Percentiles rank a stretch among this genome's conserved stretches.
Conservation (phyloP, 2,888 invertebrate genomes). For the Caenorhabditis parvicauda region DNA sequence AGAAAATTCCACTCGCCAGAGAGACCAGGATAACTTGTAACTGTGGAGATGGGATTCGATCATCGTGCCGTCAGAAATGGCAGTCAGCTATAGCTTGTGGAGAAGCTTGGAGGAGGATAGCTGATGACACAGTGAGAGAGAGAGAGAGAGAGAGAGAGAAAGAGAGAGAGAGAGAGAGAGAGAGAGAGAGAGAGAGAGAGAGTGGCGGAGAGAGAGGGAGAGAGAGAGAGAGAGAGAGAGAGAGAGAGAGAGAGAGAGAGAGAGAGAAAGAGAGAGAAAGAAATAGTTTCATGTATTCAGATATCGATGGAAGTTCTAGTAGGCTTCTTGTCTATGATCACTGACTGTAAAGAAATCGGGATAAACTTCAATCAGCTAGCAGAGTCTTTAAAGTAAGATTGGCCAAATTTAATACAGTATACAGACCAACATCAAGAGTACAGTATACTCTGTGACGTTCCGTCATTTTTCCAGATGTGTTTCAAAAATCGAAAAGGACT, state of each 20-base stretch:
- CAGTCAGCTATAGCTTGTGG: slow-evolving; percentile 34
- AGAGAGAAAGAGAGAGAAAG: neutral
- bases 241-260: neutral
- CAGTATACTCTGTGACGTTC: neutral
- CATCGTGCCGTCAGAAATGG: slow-evolving; percentile 17
- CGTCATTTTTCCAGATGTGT: slow-evolving; percentile 13
- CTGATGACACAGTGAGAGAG: slow-evolving; percentile 32
- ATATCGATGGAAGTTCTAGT: slow-evolving; percentile 29
- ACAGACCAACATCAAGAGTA: neutral
- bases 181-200: no score
- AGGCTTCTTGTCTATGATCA: slow-evolving; percentile 24
- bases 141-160: no score
- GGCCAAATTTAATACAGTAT: neutral
- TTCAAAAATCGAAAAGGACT: slow-evolving; percentile 26
- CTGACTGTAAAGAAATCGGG: slow-evolving; percentile 21
- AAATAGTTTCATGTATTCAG: slow-evolving; percentile 2
- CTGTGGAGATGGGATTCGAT: slow-evolving; percentile 23
- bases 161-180: no score
- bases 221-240: no score
- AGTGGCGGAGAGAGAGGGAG: no score
- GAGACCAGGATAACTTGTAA: slow-evolving; percentile 23
- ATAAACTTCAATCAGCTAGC: slow-evolving; percentile 14
- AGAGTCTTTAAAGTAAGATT: slow-evolving; percentile 7
- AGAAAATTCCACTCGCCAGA: slow-evolving; percentile 5
- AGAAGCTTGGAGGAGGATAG: slow-evolving; percentile 27